Conservation (phyloP, 2,888 invertebrate genomes). For the Carabus problematicus region DNA sequence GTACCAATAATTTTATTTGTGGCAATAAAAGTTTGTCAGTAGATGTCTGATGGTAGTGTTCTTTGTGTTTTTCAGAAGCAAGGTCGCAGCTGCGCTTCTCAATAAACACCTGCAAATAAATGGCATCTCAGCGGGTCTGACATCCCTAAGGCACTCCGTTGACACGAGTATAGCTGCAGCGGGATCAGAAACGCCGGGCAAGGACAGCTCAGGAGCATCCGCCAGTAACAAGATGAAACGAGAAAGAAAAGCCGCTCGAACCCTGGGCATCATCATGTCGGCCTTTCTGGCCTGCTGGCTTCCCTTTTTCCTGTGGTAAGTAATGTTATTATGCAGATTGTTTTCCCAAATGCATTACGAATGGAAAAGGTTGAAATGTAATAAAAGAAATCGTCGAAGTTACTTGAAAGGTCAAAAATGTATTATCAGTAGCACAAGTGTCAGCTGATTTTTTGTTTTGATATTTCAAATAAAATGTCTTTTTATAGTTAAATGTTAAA, state of each 20-base stretch:
- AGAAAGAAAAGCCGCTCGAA: slow-evolving; percentile 90
- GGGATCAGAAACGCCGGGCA: slow-evolving; percentile 59
- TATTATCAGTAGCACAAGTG: too few species aligned
- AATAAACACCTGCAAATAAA: slow-evolving; percentile 91
- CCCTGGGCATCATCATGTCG: slow-evolving; percentile 95
- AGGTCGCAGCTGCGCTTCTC: slow-evolving; percentile 84
- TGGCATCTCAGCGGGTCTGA: slow-evolving; percentile 76
- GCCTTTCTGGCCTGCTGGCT: slow-evolving; percentile 95
- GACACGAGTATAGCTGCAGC: slow-evolving; percentile 55
- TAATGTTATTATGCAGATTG: slow-evolving; percentile 25
- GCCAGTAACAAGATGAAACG: slow-evolving; percentile 87
- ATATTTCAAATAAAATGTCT: too few species aligned
- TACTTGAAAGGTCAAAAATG: too few species aligned
- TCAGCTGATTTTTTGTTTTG: too few species aligned
- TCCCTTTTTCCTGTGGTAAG: slow-evolving; percentile 93
- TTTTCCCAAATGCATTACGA: too few species aligned
- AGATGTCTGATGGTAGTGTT: too few species aligned
- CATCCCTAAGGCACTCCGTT: slow-evolving; percentile 61
- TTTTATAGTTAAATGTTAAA: too few species aligned
- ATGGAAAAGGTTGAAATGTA: too few species aligned
- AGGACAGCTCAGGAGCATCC: slow-evolving; percentile 72
- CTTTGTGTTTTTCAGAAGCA: slow-evolving; percentile 70
- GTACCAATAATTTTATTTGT: background rate
- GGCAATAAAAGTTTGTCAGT: background rate
- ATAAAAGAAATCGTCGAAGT: too few species aligned